Conservation (phyloP, 2,113 vertebrate species). For the Muntiacus muntjak region DNA sequence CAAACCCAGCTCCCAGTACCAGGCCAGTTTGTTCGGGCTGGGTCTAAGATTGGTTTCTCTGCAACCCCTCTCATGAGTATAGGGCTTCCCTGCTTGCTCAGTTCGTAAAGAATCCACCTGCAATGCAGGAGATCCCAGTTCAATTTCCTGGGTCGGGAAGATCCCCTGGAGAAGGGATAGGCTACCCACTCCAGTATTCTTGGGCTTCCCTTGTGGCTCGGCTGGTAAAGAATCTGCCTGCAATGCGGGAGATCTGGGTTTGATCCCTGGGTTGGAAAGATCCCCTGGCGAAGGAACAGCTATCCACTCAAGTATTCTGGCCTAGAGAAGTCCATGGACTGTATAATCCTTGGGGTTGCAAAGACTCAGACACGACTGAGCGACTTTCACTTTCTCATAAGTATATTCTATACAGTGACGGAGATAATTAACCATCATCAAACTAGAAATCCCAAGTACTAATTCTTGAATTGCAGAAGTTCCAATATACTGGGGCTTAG, state of each 20-base stretch:
- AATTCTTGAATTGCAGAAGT: background rate
- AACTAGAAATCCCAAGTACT: background rate
- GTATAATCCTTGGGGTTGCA: background rate
- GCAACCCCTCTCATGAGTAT: background rate
- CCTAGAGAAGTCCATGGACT: background rate
- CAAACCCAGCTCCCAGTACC: background rate
- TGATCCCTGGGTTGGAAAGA: background rate
- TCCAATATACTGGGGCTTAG: background rate
- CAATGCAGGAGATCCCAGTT: background rate
- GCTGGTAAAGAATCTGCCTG: background rate
- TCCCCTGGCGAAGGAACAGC: background rate
- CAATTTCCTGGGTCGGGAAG: background rate
- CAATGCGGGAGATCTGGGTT: rapidly evolving
- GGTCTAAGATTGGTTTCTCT: background rate
- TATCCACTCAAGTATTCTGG: background rate
- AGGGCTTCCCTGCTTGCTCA: background rate
- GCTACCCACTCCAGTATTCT: background rate
- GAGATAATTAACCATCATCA: background rate
- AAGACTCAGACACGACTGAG: background rate
- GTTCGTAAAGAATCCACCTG: background rate
- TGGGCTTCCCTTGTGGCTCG: background rate
- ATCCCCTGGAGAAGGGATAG: background rate
- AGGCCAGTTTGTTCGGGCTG: too few relatives aligned
- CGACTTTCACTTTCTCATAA: background rate
- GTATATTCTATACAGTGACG: background rate